Base-by-base conservation (phyloP, 2,888 invertebrate genomes). In the Pycnomerus fuliginosus region DNA sequence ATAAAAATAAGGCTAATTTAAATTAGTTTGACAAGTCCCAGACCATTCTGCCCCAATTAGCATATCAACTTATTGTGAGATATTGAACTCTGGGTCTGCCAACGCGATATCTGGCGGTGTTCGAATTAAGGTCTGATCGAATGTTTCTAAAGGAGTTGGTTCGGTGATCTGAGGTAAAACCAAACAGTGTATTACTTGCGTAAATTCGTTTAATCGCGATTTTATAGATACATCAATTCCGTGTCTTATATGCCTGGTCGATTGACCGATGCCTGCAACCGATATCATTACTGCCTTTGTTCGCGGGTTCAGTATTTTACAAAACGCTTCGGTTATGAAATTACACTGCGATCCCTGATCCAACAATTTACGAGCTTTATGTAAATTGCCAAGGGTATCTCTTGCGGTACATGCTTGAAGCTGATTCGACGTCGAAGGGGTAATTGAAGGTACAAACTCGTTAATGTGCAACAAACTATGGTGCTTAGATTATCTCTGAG, bases 401-500 rank as follows among this genome's bases (percentile, higher is more conserved):
- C 5, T n/a, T n/a, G n/a, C n/a, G n/a, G n/a, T n/a, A n/a, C n/a
- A n/a, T n/a, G n/a, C n/a, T n/a, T n/a, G n/a, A n/a, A n/a, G n/a
- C n/a, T n/a, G n/a, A n/a, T n/a, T n/a, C n/a, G n/a, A n/a, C n/a
- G n/a, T n/a, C n/a, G n/a, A n/a, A n/a, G n/a, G n/a, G n/a, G n/a
- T n/a, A n/a, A n/a, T n/a, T n/a, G n/a, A n/a, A n/a, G n/a, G n/a
- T n/a, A n/a, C n/a, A n/a, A n/a, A n/a, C n/a, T 7, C 25, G 12
- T 34, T 17, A 14, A 34, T 15, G 24, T 46, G 42, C 13, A 46
- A 27, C 13, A 46, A 22, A 11, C 28, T 23, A 25, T 43, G 15
- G 23, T 47, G 47, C 8, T 29, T 27, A 39, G 43, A 16, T 23
- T 35, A 16, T 16, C 16, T n/a, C 37, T 22, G n/a, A 48, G 5